Conservation (phyloP, 2,888 invertebrate genomes). For the Drosophila gaucha region DNA sequence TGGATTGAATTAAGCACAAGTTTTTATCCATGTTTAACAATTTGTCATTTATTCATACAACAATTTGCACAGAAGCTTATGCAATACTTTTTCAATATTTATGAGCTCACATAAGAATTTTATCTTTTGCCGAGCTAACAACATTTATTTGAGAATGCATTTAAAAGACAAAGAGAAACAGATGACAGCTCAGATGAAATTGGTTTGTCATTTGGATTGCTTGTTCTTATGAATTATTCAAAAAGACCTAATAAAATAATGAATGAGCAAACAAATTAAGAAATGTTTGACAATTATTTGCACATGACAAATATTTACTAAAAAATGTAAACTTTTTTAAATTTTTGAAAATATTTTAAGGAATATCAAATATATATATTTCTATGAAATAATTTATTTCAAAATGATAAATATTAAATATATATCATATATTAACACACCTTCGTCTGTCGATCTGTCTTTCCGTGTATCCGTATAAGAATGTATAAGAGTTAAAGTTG, state of each 20-base stretch:
- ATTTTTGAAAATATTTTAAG: not conserved
- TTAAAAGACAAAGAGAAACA: not conserved
- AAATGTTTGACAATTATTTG: not conserved
- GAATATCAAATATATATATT: not conserved
- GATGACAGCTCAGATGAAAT: slow-evolving; percentile 1
- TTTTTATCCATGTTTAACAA: slow-evolving; percentile 35
- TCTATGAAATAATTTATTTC: too few relatives aligned
- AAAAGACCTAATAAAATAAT: not conserved
- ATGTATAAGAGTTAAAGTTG: too few relatives aligned
- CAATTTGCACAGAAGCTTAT: slow-evolving; percentile 16
- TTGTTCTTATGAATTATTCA: slow-evolving; percentile 1
- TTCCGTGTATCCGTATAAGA: too few relatives aligned
- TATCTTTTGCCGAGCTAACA: not conserved
- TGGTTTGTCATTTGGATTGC: not conserved
- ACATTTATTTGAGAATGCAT: not conserved
- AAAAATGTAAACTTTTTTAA: not conserved
- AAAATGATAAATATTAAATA: not conserved
- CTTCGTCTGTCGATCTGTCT: too few relatives aligned
- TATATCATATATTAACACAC: too few relatives aligned
- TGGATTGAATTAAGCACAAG: slow-evolving; percentile 59
- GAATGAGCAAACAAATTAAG: not conserved
- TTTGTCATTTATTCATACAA: slow-evolving; percentile 27
- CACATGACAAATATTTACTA: not conserved
- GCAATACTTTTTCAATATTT: slow-evolving; percentile 25
- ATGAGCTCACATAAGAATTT: slow-evolving; percentile 17